These are phyloP conservation scores for Propithecus perrieri DNA, from an alignment of 2,797 vertebrate species.

Conservation along the genomic window DNA sequence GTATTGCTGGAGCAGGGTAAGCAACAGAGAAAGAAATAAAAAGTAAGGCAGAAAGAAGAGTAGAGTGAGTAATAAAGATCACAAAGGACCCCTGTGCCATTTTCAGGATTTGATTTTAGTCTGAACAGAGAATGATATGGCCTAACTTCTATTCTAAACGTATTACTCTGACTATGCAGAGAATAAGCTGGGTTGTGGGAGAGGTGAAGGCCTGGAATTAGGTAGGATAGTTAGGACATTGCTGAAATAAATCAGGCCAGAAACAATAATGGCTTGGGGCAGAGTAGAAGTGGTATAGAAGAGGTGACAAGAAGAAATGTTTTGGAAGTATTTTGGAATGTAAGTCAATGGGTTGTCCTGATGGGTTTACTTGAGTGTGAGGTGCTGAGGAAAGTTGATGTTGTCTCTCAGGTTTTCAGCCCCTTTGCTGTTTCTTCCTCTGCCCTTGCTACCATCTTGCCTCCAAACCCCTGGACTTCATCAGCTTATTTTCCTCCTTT, in stretches of 20 bases:
- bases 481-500: neutral
- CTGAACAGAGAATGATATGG: neutral
- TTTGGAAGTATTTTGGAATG: neutral
- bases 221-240: neutral
- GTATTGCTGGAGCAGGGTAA: neutral
- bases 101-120: slow-evolving; percentile 27
- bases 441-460: neutral
- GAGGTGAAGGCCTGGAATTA: neutral
- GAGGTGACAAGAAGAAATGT: neutral
- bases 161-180: neutral
- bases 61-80: neutral
- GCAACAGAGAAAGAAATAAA: neutral
- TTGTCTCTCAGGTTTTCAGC: neutral
- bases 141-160: neutral
- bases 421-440: neutral
- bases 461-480: neutral
- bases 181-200: neutral
- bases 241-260: neutral
- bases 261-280: neutral
- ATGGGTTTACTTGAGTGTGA: neutral
- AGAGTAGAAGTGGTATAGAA: neutral
- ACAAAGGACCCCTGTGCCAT: neutral
- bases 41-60: neutral
- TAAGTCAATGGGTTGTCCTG: neutral
- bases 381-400: neutral